Base-by-base conservation (phyloP, 2,797 vertebrate genomes). In the Argya squamiceps region DNA sequence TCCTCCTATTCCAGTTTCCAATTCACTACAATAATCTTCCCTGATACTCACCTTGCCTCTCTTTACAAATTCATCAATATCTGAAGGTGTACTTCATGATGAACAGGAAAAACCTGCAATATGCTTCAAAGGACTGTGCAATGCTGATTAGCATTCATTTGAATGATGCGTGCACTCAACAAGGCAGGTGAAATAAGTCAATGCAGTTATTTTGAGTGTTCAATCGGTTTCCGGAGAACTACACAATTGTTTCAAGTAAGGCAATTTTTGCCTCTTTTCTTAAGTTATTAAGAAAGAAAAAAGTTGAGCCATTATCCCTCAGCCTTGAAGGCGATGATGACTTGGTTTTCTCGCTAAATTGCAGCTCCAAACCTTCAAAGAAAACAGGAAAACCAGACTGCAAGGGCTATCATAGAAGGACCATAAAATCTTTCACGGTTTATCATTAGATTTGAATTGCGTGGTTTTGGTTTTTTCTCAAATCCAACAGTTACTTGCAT, bases 111-210 rank as follows among this genome's bases (percentile, higher is more conserved):
- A 47, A 44, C 17, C 23, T 65, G 41, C n/a, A 49, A 67, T 44
- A 73, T 67, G 19, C 15, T 79, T 77, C 56, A 69, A 76, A 88
- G 50, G 27, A 80, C 27, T 58, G 71, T 43, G 23, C 62, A 68
- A 32, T 74, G 75, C 74, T 91, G 87, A 78, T 84, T 73, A 80
- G 70, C 60, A 92, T 82, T 84, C 22, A 21, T 91, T 93, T 93
- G 95, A 93, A 84, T 82, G 80, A 93, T 50, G 32, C 55, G 67
- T 89, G 80, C 82, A 69, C 75, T 97, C 70, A 53, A 65, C 56
- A 90, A 93, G 73, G 73, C 58, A 22, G 53, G 62, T 65, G 84
- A 95, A 75, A 7, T 59, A 91, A 96, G 92, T 92, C 82, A 71
- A 55, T 89, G 83, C 49, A 21, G 46, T 91, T 92, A 94, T 53